phyloP scores from a whole-genome alignment of 2,113 vertebrate species.

The Cebus imitator region DNA sequence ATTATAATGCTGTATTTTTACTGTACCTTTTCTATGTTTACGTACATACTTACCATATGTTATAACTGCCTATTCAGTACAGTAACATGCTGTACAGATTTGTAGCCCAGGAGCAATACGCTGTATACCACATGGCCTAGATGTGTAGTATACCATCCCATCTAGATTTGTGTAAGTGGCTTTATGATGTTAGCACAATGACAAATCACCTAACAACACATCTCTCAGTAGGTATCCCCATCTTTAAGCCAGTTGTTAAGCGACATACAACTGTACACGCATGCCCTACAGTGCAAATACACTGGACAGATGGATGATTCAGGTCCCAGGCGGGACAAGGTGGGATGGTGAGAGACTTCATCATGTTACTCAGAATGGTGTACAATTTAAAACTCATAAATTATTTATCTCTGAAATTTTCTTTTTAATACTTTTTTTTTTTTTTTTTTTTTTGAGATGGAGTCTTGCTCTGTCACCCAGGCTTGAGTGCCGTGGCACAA shows the following conservation, averaged over 20 bases:
- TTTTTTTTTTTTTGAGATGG: too few relatives aligned
- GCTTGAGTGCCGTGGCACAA: too few relatives aligned
- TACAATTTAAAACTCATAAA: background rate
- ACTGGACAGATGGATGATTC: background rate
- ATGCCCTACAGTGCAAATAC: background rate
- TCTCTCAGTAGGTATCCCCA: background rate
- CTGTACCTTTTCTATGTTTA: background rate
- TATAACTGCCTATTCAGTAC: background rate
- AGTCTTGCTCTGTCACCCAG: too few relatives aligned
- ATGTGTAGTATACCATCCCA: background rate
- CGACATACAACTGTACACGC: fast-evolving
- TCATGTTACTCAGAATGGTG: background rate
- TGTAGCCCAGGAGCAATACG: background rate
- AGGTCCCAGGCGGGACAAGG: background rate
- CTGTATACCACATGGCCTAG: background rate
- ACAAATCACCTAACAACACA: background rate
- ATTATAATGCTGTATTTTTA: background rate
- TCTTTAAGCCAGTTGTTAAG: background rate
- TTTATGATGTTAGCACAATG: background rate
- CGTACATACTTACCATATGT: background rate
- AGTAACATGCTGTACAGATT: background rate
- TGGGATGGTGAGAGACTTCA: background rate
- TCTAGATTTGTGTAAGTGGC: background rate
- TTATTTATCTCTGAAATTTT: background rate
- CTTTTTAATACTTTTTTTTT: background rate